phyloP scores from a whole-genome alignment of 2,113 vertebrate species.

The Prionailurus viverrinus region DNA sequence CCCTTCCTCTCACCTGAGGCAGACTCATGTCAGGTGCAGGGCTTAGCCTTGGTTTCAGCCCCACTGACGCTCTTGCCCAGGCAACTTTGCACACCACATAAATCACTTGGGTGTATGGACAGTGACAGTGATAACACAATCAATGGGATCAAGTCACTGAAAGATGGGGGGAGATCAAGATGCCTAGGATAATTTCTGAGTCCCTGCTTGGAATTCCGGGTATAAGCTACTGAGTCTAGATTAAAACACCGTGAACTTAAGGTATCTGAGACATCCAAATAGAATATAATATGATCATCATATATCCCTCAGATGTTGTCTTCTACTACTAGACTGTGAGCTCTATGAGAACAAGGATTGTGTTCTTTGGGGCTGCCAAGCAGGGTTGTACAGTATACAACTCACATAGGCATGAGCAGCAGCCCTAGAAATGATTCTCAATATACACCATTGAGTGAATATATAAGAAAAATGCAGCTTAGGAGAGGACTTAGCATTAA shows the following conservation, averaged over 20 bases:
- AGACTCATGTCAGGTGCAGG: background rate
- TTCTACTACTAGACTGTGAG: background rate
- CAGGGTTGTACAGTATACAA: background rate
- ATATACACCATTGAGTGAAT: background rate
- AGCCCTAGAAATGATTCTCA: background rate
- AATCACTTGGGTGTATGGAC: background rate
- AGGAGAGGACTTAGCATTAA: background rate
- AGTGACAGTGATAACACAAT: background rate
- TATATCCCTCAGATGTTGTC: background rate
- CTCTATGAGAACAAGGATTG: background rate
- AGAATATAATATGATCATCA: background rate
- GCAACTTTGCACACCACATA: accelerated
- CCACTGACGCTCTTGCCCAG: too few relatives aligned
- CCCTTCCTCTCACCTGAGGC: background rate
- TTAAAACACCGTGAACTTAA: background rate
- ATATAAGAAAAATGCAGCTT: background rate
- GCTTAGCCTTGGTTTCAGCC: background rate
- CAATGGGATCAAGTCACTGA: background rate
- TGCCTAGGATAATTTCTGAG: background rate
- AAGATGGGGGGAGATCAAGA: background rate
- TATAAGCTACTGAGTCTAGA: background rate
- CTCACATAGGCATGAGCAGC: background rate
- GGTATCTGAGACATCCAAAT: background rate
- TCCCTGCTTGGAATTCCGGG: background rate
- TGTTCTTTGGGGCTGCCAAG: background rate